Percentiles rank a stretch among this genome's conserved stretches.
phyloP scores from a whole-genome alignment of 53 echinoderm and acorn worm genomes.

The Echinarachnius parma region DNA sequence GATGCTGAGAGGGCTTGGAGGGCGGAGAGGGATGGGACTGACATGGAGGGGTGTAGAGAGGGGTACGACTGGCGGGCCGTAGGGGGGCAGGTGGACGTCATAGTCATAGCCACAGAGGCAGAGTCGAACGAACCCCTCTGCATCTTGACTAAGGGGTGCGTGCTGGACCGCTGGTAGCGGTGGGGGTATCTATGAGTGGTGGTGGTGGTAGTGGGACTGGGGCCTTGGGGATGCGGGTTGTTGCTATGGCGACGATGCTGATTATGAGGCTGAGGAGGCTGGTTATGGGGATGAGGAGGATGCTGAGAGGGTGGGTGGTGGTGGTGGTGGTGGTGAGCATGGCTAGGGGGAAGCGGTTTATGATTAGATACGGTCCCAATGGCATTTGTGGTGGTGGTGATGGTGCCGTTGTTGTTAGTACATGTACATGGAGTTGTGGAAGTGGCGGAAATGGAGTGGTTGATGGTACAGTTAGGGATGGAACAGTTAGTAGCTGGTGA shows the following conservation, averaged over 20 bases:
- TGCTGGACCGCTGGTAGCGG: constrained; percentile 33
- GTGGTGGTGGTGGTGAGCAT: constrained; percentile 4
- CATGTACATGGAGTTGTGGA: no score
- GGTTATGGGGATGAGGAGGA: background rate
- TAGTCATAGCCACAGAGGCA: background rate
- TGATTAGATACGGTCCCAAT: no score
- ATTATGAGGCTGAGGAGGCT: background rate
- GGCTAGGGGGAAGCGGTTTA: no score
- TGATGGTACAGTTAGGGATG: no score
- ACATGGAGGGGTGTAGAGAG: constrained; percentile 11
- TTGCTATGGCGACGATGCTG: background rate
- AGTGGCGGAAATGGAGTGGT: no score
- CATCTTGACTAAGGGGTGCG: constrained; percentile 16
- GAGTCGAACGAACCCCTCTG: constrained; percentile 21
- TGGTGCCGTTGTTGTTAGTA: no score
- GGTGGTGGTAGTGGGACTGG: no score
- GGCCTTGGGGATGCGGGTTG: no score
- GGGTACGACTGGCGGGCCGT: background rate
- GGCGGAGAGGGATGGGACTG: constrained; percentile 28
- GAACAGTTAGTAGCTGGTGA: no score
- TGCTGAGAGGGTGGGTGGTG: constrained; percentile 11
- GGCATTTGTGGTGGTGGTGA: no score
- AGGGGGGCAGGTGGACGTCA: background rate
- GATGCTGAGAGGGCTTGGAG: no score
- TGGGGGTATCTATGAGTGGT: constrained; percentile 12